These are phyloP conservation scores for Aleiodes sp. DNA, from an alignment of 1,140 invertebrate species.

Conservation along the genomic window DNA sequence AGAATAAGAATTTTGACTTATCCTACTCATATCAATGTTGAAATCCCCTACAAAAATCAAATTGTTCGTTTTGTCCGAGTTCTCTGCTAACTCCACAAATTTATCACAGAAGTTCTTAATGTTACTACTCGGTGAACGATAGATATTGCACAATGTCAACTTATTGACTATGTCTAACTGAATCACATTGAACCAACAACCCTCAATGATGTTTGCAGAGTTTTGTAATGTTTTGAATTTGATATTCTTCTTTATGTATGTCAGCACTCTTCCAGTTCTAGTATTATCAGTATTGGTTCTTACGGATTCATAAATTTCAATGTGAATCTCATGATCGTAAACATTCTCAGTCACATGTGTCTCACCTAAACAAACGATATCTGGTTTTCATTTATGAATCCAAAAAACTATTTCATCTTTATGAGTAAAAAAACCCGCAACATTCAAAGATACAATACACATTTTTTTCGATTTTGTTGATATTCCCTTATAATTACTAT, in stretches of 20 bases:
- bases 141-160: constrained; percentile 17
- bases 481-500: not conserved
- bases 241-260: constrained; percentile 15
- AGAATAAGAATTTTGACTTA: not conserved
- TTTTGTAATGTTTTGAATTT: constrained; percentile 2
- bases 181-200: constrained; percentile 16
- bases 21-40: constrained; percentile 24
- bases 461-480: not conserved
- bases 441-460: not conserved
- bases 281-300: constrained; percentile 1
- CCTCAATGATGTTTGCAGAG: not conserved
- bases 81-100: constrained; percentile 1
- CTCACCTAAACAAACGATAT: constrained; percentile 21
- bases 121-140: constrained; percentile 20
- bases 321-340: constrained; percentile 2
- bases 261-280: constrained; percentile 27
- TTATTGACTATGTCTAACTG: not conserved
- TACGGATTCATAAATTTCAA: constrained; percentile 20
- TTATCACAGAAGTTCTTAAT: not conserved
- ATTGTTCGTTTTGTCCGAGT: not conserved
- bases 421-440: constrained; percentile 5
- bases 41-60: constrained; percentile 21
- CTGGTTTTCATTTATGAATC: not conserved
- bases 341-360: constrained; percentile 19
- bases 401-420: constrained; percentile 1